phyloP scores from a whole-genome alignment of 2,888 invertebrate species.

The Dynastes grantii region DNA sequence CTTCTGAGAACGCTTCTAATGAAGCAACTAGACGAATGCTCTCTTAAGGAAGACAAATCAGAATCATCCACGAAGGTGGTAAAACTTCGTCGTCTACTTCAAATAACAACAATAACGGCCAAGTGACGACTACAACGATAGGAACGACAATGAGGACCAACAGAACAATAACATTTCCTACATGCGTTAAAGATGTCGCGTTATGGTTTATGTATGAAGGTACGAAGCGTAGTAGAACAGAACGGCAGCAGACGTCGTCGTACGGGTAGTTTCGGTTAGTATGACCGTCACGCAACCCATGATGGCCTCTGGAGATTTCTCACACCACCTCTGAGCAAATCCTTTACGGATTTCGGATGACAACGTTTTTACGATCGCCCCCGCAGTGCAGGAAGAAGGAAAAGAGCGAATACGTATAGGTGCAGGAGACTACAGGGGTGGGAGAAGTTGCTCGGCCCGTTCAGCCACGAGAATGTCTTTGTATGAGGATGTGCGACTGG shows the following conservation, averaged over 20 bases:
- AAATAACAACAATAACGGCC: slow-evolving; percentile 24
- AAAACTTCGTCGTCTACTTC: slow-evolving; percentile 19
- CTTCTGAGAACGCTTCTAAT: no score
- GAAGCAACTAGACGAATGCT: no score
- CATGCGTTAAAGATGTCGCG: slow-evolving; percentile 52
- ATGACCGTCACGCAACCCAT: slow-evolving; percentile 64
- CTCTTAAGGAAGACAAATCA: background rate
- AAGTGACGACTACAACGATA: slow-evolving; percentile 33
- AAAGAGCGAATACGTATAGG: background rate
- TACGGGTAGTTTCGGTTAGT: slow-evolving; percentile 52
- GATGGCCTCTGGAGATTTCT: slow-evolving; percentile 63
- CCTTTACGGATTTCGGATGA: slow-evolving; percentile 67
- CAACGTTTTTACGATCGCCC: slow-evolving; percentile 67
- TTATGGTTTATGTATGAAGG: slow-evolving; percentile 53
- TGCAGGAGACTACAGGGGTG: background rate
- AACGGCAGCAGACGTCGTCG: slow-evolving; percentile 37
- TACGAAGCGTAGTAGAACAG: background rate
- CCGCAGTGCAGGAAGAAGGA: slow-evolving; percentile 36
- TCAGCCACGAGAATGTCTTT: slow-evolving; percentile 42
- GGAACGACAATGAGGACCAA: slow-evolving; percentile 38
- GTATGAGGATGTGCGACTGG: slow-evolving; percentile 31
- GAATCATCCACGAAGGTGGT: slow-evolving; percentile 15
- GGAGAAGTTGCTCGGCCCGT: slow-evolving; percentile 21
- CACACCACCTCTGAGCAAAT: slow-evolving; percentile 61
- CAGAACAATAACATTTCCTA: slow-evolving; percentile 51